Percentiles rank a stretch among this genome's conserved stretches.
Evolutionary conservation across 2,888 invertebrate genomes (phyloP).

Genomic region (Ophioninae sp.): DNA sequence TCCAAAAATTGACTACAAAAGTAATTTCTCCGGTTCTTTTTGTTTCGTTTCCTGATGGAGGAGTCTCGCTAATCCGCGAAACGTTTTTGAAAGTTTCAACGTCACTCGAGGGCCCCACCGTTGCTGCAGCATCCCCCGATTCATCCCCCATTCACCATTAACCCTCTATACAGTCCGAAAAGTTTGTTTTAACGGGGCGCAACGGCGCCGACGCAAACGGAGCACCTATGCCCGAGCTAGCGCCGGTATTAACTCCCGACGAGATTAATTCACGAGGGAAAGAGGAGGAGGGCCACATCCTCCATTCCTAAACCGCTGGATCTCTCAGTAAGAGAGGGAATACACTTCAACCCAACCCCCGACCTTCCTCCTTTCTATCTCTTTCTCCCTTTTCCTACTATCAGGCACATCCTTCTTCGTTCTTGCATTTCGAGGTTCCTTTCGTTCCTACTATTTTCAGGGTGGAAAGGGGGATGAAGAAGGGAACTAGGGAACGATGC

Average conservation of each 20-base stretch:
- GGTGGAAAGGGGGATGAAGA: not conserved
- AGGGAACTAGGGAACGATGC: not conserved
- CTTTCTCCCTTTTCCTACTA: not conserved
- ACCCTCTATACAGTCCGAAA: slow-evolving; percentile 46
- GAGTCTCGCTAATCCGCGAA: slow-evolving; percentile 67
- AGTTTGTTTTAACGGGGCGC: slow-evolving; percentile 63
- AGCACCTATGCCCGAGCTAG: slow-evolving; percentile 61
- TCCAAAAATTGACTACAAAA: slow-evolving; percentile 4
- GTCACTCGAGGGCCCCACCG: slow-evolving; percentile 44
- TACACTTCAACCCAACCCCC: not conserved
- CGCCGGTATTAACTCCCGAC: slow-evolving; percentile 62
- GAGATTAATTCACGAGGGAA: slow-evolving; percentile 65
- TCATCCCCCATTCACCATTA: slow-evolving; percentile 24
- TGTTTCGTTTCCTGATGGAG: slow-evolving; percentile 45
- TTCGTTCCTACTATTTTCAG: not conserved
- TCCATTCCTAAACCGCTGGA: slow-evolving; percentile 10
- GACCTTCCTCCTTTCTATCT: not conserved
- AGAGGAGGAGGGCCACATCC: not conserved
- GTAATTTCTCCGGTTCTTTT: slow-evolving; percentile 30
- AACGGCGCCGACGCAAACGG: slow-evolving; percentile 46
- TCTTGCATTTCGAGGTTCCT: slow-evolving; percentile 10
- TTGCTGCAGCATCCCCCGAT: slow-evolving; percentile 14
- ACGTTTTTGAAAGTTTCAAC: slow-evolving; percentile 64
- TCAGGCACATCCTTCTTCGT: slow-evolving; percentile 3
- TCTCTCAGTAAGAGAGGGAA: slow-evolving; percentile 1